These are phyloP conservation scores for Siniperca scherzeri DNA, from an alignment of 2,797 vertebrate species.

Conservation along the genomic window DNA sequence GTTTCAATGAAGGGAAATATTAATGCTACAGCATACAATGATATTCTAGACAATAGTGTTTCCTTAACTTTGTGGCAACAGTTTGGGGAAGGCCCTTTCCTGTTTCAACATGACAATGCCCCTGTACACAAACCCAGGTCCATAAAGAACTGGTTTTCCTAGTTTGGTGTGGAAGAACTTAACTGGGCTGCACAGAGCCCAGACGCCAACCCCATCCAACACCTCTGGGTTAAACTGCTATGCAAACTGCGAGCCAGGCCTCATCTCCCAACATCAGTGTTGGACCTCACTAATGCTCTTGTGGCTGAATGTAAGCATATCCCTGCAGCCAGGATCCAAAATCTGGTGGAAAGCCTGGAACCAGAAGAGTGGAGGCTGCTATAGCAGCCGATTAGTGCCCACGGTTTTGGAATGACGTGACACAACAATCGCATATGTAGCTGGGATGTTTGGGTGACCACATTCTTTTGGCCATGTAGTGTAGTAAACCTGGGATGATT, in stretches of 20 bases:
- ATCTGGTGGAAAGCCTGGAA: neutral
- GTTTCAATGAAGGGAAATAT: neutral
- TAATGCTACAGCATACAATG: neutral
- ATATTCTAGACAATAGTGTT: neutral
- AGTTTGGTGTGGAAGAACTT: neutral
- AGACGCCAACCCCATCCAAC: neutral
- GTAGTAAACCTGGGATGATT: neutral
- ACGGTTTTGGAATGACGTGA: neutral
- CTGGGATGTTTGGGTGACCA: neutral
- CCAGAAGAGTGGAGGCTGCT: neutral
- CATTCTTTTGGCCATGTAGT: neutral
- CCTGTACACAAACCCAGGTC: neutral
- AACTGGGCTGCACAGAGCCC: neutral
- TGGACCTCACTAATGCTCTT: neutral
- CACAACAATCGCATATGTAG: neutral
- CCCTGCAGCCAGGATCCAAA: neutral
- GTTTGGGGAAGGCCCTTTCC: neutral
- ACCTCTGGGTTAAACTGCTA: neutral
- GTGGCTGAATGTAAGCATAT: neutral
- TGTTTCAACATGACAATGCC: neutral
- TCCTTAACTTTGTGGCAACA: neutral
- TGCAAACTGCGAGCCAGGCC: neutral
- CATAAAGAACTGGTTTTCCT: neutral
- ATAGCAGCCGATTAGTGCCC: neutral
- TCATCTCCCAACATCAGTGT: neutral